These are phyloP conservation scores for Otus scops DNA, from an alignment of 2,797 vertebrate genomes.

Conservation along the genomic window DNA sequence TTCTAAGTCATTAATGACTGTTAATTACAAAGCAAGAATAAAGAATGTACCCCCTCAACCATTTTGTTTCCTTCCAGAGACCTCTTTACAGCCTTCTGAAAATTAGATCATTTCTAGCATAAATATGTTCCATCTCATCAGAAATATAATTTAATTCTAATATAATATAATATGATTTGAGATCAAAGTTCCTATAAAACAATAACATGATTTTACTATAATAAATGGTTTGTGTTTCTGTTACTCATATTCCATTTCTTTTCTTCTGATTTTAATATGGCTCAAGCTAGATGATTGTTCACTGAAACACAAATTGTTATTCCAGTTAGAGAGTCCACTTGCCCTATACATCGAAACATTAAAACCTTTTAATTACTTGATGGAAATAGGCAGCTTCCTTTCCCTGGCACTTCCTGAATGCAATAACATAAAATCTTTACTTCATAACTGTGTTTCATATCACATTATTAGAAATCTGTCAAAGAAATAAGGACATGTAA, in stretches of 20 bases:
- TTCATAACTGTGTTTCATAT: background rate
- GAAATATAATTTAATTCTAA: slow-evolving; percentile 22
- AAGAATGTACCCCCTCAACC: background rate
- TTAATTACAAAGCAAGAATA: slow-evolving; percentile 59
- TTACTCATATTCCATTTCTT: background rate
- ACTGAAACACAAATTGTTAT: slow-evolving; percentile 12
- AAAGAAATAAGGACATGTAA: background rate
- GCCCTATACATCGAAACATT: background rate
- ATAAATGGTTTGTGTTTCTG: slow-evolving; percentile 8
- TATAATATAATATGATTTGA: background rate
- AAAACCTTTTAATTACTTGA: slow-evolving; percentile 9
- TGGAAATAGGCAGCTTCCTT: background rate
- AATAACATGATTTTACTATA: background rate
- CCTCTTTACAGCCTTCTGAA: background rate
- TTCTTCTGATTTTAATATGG: background rate
- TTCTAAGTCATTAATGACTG: slow-evolving; percentile 44
- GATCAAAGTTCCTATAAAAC: background rate
- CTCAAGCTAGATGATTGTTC: background rate
- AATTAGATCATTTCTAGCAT: background rate
- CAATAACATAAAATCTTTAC: slow-evolving; percentile 18
- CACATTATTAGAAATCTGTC: background rate
- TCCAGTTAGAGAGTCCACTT: background rate
- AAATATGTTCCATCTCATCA: background rate
- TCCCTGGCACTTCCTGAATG: background rate
- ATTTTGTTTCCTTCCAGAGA: background rate